A percentile compares a stretch with the other conserved stretches of the same genome.
phyloP scores from a whole-genome alignment of 35 echinoderm and acorn worm species.

The Hemicentrotus pulcherrimus region DNA sequence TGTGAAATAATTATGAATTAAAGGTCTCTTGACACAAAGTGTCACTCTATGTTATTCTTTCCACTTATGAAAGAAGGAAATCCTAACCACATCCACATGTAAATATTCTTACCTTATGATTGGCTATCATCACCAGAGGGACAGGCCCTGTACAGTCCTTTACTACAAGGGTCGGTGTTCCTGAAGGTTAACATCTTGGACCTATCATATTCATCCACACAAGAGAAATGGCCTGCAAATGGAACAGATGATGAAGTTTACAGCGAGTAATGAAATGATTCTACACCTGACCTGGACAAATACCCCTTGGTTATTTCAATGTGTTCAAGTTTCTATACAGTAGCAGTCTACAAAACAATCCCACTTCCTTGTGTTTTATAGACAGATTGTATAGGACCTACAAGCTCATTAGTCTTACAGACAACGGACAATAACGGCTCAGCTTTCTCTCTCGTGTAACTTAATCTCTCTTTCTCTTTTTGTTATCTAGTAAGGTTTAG shows the following conservation, averaged over 20 bases:
- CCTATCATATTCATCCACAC: neutral
- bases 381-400: neutral
- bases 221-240: neutral
- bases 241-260: neutral
- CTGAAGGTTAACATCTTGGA: slow-evolving; percentile 10
- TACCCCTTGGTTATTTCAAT: too few species aligned
- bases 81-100: neutral
- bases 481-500: neutral
- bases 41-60: too few species aligned
- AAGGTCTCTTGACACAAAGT: too few species aligned
- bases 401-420: neutral
- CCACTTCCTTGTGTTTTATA: neutral
- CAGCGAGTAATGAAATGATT: neutral
- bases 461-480: neutral
- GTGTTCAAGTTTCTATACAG: neutral
- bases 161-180: slow-evolving; percentile 8
- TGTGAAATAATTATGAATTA: too few species aligned
- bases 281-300: too few species aligned
- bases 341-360: neutral
- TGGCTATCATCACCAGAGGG: neutral
- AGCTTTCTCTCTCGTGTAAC: neutral
- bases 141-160: neutral
- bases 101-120: neutral
- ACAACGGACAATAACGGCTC: neutral
- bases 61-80: neutral